phyloP scores from a whole-genome alignment of 2,797 vertebrate species.

The Anolis apletophallus region DNA sequence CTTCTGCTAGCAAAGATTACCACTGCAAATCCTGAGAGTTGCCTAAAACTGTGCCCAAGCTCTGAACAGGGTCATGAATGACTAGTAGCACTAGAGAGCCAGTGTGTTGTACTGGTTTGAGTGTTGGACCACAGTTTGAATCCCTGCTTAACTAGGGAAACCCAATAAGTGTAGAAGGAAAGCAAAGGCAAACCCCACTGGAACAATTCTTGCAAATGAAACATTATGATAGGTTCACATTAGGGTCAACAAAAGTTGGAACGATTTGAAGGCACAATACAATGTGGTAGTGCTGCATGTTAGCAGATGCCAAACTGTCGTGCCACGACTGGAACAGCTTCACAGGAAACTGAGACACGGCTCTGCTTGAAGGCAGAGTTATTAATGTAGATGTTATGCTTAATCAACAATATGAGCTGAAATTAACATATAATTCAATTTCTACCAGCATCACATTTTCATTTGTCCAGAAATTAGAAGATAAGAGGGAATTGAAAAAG shows the following conservation, averaged over 20 bases:
- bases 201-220: too few relatives aligned
- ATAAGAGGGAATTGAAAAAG: background rate
- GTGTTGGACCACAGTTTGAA: too few relatives aligned
- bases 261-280: too few relatives aligned
- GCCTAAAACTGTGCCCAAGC: background rate
- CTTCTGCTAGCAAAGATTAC: too few relatives aligned
- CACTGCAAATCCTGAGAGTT: background rate
- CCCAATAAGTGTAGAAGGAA: too few relatives aligned
- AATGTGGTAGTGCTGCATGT: background rate
- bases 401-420: slow-evolving; percentile 24
- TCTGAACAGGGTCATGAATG: background rate
- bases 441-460: slow-evolving; percentile 1
- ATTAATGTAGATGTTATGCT: background rate
- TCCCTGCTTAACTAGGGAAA: too few relatives aligned
- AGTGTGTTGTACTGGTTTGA: too few relatives aligned
- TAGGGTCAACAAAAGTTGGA: too few relatives aligned
- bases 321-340: background rate
- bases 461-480: background rate
- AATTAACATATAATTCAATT: slow-evolving; percentile 13
- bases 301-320: background rate
- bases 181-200: too few relatives aligned
- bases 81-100: background rate
- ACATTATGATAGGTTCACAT: too few relatives aligned
- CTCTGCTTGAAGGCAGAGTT: background rate
- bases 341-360: background rate